Percentiles rank a stretch among this genome's conserved stretches.
These are phyloP conservation scores for Mustelus asterias DNA, from an alignment of 2,113 vertebrate species.

Conservation along the genomic window DNA sequence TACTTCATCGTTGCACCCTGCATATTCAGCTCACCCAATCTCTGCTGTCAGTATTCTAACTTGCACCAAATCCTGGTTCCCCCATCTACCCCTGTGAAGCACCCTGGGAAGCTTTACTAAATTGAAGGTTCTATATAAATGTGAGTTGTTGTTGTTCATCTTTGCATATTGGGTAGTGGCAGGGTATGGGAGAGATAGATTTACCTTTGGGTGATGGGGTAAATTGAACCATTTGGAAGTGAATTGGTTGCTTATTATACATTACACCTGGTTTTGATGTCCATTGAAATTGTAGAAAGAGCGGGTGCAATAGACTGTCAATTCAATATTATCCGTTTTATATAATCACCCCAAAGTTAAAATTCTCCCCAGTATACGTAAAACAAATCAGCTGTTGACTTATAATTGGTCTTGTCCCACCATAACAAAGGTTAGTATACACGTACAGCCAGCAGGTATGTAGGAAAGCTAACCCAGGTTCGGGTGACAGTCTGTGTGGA, in stretches of 20 bases:
- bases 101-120: no score
- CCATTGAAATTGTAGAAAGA: background rate
- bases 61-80: no score
- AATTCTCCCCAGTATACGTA: background rate
- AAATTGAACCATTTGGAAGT: background rate
- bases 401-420: background rate
- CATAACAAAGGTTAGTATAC: background rate
- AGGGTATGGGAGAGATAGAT: background rate
- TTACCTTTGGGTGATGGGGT: background rate
- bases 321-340: background rate
- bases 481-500: no score
- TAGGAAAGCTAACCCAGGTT: no score
- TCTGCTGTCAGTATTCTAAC: no score
- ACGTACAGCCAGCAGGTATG: no score
- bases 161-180: background rate
- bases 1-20: background rate
- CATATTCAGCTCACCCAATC: no score
- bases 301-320: background rate
- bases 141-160: no score
- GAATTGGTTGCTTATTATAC: background rate
- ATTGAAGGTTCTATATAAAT: no score
- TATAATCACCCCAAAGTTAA: background rate
- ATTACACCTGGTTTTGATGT: background rate
- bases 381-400: background rate
- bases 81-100: no score